These are phyloP conservation scores for Sarcophaga rosellei DNA, from an alignment of 2,888 invertebrate species.

Conservation along the genomic window DNA sequence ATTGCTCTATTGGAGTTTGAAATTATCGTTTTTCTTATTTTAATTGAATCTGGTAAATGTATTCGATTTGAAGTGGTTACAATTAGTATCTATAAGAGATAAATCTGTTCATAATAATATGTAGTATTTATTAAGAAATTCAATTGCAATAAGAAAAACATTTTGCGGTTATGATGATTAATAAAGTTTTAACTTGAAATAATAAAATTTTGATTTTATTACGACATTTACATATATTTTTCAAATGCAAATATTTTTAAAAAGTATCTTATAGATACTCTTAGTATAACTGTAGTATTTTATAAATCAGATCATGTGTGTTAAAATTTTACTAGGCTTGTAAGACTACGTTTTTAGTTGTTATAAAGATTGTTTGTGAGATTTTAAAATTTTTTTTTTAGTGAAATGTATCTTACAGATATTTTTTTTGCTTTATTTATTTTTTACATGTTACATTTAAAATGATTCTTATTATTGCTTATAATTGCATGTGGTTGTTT, in stretches of 20 bases:
- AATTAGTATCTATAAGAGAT: constrained; percentile 1
- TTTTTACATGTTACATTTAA: background rate
- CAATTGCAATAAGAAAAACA: background rate
- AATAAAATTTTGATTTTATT: too few relatives aligned
- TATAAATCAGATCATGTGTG: too few relatives aligned
- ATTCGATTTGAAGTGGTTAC: too few relatives aligned
- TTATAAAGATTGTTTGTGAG: background rate
- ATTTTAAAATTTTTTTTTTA: background rate
- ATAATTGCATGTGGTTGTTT: background rate
- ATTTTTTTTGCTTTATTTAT: background rate
- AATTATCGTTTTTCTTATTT: background rate
- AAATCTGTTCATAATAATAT: background rate
- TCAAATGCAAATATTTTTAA: background rate
- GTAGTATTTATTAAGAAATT: background rate
- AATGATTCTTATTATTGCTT: too few relatives aligned
- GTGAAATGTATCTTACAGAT: background rate
- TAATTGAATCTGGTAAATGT: background rate
- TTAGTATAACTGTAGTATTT: too few relatives aligned
- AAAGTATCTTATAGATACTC: too few relatives aligned
- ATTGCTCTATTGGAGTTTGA: background rate
- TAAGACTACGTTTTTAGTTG: background rate
- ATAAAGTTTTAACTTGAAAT: background rate
- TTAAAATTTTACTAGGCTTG: too few relatives aligned
- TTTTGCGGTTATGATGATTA: constrained; percentile 38
- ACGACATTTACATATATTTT: too few relatives aligned